A percentile compares a stretch with the other conserved stretches of the same genome.
Evolutionary conservation across 1,140 invertebrate species (phyloP).

Genomic region (Brachionus rotundiformis): DNA sequence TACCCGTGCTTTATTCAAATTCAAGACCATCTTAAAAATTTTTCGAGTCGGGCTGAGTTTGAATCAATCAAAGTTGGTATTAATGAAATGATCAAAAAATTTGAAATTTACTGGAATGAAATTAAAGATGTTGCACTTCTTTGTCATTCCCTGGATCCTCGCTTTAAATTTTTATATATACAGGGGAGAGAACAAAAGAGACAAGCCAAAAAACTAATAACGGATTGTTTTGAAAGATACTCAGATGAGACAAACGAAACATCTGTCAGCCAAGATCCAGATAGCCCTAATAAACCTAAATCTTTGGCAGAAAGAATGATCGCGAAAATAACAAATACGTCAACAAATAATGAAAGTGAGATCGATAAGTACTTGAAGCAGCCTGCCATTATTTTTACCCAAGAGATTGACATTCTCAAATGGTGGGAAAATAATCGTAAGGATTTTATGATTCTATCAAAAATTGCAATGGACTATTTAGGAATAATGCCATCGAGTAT

Average conservation of each 20-base stretch:
- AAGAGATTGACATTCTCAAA: too few relatives aligned
- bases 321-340: neutral
- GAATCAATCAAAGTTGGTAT: neutral
- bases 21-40: neutral
- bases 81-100: neutral
- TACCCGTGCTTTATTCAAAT: neutral
- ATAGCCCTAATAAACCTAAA: neutral
- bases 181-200: neutral
- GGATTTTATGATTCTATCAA: too few relatives aligned
- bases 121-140: neutral
- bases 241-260: neutral
- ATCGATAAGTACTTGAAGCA: too few relatives aligned
- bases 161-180: neutral
- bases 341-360: too few relatives aligned
- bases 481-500: too few relatives aligned
- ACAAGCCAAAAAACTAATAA: neutral
- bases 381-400: too few relatives aligned
- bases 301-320: neutral
- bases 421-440: too few relatives aligned
- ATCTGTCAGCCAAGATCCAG: neutral
- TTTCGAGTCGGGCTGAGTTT: neutral
- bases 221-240: neutral
- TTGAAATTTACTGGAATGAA: neutral
- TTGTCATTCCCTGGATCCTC: neutral
- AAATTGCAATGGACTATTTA: too few relatives aligned